phyloP scores from a whole-genome alignment of 2,113 vertebrate species.

The Corythaixoides concolor region DNA sequence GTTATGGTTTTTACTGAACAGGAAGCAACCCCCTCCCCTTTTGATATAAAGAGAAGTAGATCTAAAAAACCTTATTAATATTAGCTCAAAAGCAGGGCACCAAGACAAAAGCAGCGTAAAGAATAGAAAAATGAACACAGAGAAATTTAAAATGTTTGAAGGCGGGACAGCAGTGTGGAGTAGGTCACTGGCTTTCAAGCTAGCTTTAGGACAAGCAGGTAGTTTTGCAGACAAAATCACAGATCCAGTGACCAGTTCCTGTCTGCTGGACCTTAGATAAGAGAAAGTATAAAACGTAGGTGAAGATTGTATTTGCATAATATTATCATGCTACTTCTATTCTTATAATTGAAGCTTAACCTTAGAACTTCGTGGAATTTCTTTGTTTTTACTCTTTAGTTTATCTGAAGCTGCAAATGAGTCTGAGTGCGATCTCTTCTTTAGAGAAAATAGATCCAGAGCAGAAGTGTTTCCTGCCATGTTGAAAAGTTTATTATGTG shows the following conservation, averaged over 20 bases:
- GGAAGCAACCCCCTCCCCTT: not conserved
- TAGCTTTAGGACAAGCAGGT: not conserved
- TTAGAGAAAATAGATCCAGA: not conserved
- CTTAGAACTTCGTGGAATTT: not conserved
- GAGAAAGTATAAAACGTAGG: not conserved
- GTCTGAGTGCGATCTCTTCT: not conserved
- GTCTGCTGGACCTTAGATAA: not conserved
- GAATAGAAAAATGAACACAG: not conserved
- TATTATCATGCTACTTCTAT: not conserved
- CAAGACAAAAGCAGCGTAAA: not conserved
- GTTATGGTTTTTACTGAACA: not conserved
- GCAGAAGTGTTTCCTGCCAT: not conserved
- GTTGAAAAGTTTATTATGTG: not conserved
- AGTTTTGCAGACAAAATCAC: not conserved
- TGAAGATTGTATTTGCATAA: not conserved
- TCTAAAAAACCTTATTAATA: not conserved
- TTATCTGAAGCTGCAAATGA: not conserved
- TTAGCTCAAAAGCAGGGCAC: not conserved
- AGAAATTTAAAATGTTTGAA: not conserved
- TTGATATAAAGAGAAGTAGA: not conserved
- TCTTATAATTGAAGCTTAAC: not conserved
- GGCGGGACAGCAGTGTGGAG: not conserved
- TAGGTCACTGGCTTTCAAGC: not conserved
- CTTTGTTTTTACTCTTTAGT: not conserved
- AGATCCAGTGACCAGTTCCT: fast-evolving